phyloP scores from a whole-genome alignment of 2,113 vertebrate genomes.

The Macroglossus sobrinus region DNA sequence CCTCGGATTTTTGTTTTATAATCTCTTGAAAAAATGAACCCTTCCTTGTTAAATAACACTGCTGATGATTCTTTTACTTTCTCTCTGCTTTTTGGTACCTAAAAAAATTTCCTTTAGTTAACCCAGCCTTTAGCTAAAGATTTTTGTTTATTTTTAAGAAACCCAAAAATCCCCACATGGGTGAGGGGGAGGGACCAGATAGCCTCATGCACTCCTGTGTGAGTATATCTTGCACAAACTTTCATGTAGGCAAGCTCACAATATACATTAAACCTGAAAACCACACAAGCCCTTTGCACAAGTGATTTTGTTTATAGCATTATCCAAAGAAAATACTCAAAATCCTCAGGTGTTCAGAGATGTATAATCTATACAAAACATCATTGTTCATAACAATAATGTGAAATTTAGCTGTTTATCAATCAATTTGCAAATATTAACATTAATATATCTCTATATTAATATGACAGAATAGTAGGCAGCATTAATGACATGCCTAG shows the following conservation, averaged over 20 bases:
- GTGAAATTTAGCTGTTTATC: neutral
- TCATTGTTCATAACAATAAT: neutral
- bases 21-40: constrained; percentile 1
- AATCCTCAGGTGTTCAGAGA: neutral
- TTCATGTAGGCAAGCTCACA: neutral
- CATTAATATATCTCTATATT: neutral
- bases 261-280: neutral
- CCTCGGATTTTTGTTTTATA: neutral
- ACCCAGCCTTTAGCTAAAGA: neutral
- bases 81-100: neutral
- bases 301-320: neutral
- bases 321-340: neutral
- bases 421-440: neutral
- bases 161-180: neutral
- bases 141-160: neutral
- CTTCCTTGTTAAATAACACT: neutral
- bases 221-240: neutral
- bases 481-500: neutral
- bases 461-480: neutral
- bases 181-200: neutral
- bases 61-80: neutral
- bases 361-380: neutral
- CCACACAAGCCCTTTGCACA: neutral
- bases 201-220: neutral
- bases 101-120: neutral